phyloP scores from a whole-genome alignment of 2,797 vertebrate species.

The Pitangus sulphuratus region DNA sequence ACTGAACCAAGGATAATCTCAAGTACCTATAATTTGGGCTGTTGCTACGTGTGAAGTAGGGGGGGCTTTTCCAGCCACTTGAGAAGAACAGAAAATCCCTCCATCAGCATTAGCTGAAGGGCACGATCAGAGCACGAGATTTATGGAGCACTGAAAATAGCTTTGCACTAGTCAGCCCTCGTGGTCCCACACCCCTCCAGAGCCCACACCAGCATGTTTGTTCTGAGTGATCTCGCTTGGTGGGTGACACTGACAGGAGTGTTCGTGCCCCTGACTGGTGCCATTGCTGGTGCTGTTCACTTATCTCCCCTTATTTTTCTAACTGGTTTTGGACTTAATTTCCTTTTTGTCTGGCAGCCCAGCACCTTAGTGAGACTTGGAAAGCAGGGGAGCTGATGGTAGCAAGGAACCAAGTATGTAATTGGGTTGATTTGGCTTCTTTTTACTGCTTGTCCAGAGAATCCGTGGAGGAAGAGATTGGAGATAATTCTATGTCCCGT shows the following conservation, averaged over 20 bases:
- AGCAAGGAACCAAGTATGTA: neutral
- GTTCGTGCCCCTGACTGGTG: neutral
- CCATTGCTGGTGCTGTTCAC: neutral
- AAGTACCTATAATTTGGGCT: neutral
- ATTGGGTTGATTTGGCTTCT: neutral
- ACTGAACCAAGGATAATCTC: neutral
- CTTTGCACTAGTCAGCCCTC: constrained; percentile 19
- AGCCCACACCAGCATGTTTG: neutral
- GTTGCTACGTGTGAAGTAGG: neutral
- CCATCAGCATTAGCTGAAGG: neutral
- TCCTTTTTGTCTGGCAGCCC: neutral
- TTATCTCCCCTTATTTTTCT: neutral
- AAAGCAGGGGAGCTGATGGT: neutral
- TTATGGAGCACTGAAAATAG: constrained; percentile 25
- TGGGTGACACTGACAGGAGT: neutral
- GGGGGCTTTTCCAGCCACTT: neutral
- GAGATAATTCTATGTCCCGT: accelerated
- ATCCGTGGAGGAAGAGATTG: neutral
- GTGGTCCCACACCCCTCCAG: neutral
- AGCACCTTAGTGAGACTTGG: neutral
- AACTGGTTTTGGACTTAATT: neutral
- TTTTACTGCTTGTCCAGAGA: neutral
- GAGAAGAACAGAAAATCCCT: constrained; percentile 11
- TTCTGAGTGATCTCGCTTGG: constrained; percentile 1
- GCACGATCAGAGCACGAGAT: neutral